Percentiles rank a stretch among this genome's conserved stretches.
phyloP scores from a whole-genome alignment of 1,140 invertebrate genomes.

The Cheumatopsyche charites region DNA sequence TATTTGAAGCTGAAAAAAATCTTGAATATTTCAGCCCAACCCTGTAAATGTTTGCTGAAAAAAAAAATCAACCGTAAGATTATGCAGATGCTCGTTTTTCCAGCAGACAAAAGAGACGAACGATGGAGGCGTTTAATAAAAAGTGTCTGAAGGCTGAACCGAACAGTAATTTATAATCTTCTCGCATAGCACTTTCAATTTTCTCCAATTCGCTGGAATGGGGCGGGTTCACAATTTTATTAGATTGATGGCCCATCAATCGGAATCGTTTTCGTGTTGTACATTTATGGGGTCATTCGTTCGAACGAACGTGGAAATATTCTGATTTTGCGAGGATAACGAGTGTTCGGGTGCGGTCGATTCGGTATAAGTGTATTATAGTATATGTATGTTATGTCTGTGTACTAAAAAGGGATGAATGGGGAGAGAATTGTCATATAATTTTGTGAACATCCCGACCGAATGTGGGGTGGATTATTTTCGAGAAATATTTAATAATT shows the following conservation, averaged over 20 bases:
- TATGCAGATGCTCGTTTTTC: conserved; percentile 24
- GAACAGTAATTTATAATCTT: conserved; percentile 38
- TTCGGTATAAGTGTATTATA: background rate
- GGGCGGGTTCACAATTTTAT: conserved; percentile 40
- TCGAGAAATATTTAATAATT: conserved; percentile 24
- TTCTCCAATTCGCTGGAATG: conserved; percentile 34
- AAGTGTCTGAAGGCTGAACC: conserved; percentile 4
- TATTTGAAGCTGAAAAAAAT: too few relatives aligned
- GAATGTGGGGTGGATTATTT: conserved; percentile 30
- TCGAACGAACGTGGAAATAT: conserved; percentile 13
- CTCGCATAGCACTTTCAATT: conserved; percentile 43
- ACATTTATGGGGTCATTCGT: conserved; percentile 21
- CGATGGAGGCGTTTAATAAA: conserved; percentile 26
- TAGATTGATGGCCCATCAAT: conserved; percentile 46
- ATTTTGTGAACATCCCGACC: conserved; percentile 35
- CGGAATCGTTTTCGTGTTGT: conserved; percentile 38
- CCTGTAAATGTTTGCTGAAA: conserved; percentile 6
- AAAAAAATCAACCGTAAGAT: conserved; percentile 28
- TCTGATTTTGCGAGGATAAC: background rate
- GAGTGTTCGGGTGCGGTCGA: background rate
- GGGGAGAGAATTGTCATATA: conserved; percentile 4
- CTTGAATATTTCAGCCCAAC: background rate
- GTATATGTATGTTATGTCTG: conserved; percentile 10
- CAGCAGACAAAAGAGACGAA: conserved; percentile 4
- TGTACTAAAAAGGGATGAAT: too few relatives aligned